Evolutionary conservation across 2,797 vertebrate species (phyloP).

Genomic region (Silurus aristotelis): DNA sequence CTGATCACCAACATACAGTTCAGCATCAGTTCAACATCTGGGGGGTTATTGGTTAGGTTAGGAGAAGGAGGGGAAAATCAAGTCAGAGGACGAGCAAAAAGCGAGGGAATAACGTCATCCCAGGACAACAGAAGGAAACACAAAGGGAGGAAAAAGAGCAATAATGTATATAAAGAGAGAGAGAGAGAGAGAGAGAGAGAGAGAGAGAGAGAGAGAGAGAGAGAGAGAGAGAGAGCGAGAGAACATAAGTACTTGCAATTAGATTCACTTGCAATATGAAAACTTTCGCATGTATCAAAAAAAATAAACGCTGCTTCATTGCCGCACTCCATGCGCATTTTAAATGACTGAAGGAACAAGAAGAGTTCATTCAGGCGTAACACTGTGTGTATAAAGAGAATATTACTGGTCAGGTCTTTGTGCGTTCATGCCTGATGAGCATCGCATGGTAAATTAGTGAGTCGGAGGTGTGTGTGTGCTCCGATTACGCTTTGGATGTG

Average conservation of each 20-base stretch:
- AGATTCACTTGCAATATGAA: no score
- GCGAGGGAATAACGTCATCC: conserved; percentile 10
- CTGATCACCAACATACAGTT: no score
- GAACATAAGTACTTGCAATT: conserved; percentile 88
- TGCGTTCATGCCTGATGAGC: conserved; percentile 63
- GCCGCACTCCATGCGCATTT: no score
- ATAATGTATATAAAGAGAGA: conserved; percentile 46
- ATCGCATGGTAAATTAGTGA: conserved; percentile 65
- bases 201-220: no score
- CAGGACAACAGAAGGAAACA: conserved; percentile 34
- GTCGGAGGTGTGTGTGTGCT: neutral
- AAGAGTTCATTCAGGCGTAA: conserved; percentile 64
- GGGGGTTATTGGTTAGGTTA: neutral
- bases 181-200: conserved; percentile 60
- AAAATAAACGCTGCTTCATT: no score
- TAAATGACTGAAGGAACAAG: no score
- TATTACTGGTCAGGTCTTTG: conserved; percentile 52
- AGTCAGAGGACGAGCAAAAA: conserved; percentile 37
- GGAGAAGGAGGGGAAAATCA: neutral
- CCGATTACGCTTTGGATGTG: neutral
- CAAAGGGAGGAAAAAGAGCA: conserved; percentile 50
- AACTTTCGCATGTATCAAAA: no score
- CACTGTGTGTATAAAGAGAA: conserved; percentile 39
- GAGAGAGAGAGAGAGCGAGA: no score
- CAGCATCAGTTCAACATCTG: neutral